These are phyloP conservation scores for Maccullochella peelii DNA, from an alignment of 2,113 vertebrate species.

Conservation along the genomic window DNA sequence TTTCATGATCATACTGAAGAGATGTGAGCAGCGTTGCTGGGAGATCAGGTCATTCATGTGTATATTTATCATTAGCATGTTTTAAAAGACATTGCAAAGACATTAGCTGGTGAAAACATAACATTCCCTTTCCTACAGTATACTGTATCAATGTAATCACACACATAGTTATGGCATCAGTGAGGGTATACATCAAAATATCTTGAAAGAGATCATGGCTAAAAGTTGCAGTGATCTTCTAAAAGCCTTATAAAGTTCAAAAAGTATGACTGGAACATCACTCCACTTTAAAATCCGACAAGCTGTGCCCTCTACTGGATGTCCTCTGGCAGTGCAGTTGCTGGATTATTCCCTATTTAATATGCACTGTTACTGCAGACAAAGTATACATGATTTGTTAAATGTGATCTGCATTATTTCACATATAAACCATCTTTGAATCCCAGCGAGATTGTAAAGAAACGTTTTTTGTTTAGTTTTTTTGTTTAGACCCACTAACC, in stretches of 20 bases:
- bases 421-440: not conserved
- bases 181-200: not conserved
- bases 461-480: not conserved
- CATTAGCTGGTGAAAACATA: not conserved
- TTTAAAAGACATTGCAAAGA: not conserved
- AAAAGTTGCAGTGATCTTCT: not conserved
- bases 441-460: not conserved
- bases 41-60: not conserved
- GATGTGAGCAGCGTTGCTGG: not conserved
- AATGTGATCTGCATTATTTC: not conserved
- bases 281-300: not conserved
- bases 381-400: not conserved
- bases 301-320: conserved; percentile 50
- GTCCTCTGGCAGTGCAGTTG: not conserved
- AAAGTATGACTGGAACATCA: not conserved
- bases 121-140: not conserved
- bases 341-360: not conserved
- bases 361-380: not conserved
- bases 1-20: not conserved
- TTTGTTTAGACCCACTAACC: not conserved
- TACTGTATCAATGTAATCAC: too few relatives aligned
- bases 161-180: not conserved
- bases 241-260: not conserved
- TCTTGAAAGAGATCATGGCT: not conserved
- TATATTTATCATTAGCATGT: not conserved